Base-by-base conservation (phyloP, 2,797 vertebrate species). In the Paguma larvata region DNA sequence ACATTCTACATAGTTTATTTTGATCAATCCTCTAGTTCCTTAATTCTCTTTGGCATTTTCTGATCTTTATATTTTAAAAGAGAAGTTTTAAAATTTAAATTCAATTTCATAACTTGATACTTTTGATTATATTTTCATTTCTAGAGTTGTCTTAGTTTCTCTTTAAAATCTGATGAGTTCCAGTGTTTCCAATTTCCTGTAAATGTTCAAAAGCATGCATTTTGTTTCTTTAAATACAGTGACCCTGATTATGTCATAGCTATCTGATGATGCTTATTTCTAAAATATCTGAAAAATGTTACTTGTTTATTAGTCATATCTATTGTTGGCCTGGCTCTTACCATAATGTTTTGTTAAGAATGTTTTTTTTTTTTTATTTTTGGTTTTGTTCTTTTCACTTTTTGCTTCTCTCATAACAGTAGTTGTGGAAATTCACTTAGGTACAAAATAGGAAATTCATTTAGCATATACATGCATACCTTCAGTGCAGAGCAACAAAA, bases 11-110 rank as follows among this genome's bases (percentile, higher is more conserved):
- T 89, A 70, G 46, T 78, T 85, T 51, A 73, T 89, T 89, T 48
- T 53, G 14, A 77, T 19, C 44, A 72, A 8, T 34, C 6, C 38
- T 75, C 7, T 19, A 59, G 6, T 79, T 92, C 6, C 9, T n/a
- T n/a, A 89, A 86, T 10, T 78, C 41, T 85, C 56, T 84, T 59
- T 15, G 94, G 25, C 27, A 84, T 67, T 91, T 95, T 85, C 59
- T 91, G 32, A 72, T 27, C 8, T 65, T 83, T 78, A n/a, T 32
- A 34, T 70, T 13, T 62, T 59, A 77, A 88, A 70, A 46, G 7
- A 62, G 3, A 89, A 23, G 18, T 70, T 85, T 62, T 34, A 67
- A 65, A 46, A 23, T 80, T 78, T 67, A 79, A 91, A 73, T 59
- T 78, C 12, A 83, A 27, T 38, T 87, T 87, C 65, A 80, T 30